phyloP scores from a whole-genome alignment of 1,140 invertebrate genomes.

The Ridgeia piscesae region DNA sequence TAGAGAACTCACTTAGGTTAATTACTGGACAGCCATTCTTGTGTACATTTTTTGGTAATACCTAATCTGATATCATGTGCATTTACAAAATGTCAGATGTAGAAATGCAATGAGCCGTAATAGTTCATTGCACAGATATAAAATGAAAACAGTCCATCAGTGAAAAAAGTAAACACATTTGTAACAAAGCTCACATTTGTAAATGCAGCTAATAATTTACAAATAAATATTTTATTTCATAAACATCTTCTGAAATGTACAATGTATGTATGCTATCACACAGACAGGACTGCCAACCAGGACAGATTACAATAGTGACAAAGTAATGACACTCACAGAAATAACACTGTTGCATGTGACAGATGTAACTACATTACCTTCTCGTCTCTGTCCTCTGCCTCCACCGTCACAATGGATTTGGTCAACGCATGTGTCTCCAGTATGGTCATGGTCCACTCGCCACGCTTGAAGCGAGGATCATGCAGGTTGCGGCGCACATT shows the following conservation, averaged over 20 bases:
- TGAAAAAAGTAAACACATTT: no score
- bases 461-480: conserved; percentile 12
- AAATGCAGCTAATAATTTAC: no score
- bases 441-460: conserved; percentile 14
- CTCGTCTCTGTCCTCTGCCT: conserved; percentile 25
- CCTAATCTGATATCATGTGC: background rate
- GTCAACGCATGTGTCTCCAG: conserved; percentile 21
- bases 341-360: background rate
- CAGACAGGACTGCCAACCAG: no score
- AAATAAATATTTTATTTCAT: no score
- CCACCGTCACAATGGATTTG: background rate
- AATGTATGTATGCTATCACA: no score
- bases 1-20: background rate
- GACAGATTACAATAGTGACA: background rate
- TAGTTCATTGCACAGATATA: no score
- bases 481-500: conserved; percentile 25
- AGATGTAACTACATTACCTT: background rate
- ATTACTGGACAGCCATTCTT: background rate
- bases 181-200: no score
- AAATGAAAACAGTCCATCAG: no score
- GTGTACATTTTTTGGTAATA: background rate
- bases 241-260: no score
- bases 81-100: background rate
- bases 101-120: no score
- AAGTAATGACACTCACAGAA: background rate